Evolutionary conservation across 1,140 invertebrate genomes (phyloP), one percentile per base, ranked within the genome.

Genomic region (Drosophila eugracilis): DNA sequence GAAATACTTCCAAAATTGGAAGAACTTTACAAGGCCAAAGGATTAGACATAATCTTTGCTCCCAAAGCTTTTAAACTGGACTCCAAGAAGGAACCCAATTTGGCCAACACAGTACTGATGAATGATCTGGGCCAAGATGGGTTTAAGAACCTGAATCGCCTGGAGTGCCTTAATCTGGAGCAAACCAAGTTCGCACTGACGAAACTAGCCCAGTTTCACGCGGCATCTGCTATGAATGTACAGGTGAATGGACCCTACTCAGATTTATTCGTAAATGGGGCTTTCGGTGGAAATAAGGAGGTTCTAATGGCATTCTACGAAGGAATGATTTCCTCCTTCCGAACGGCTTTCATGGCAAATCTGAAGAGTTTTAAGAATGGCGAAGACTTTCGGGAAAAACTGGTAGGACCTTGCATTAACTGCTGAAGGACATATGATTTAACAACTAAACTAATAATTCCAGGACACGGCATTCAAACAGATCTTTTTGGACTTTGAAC

Each of bases 121-220:
- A 92, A 94, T 32, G 94, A 94, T 79, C 70, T 94, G 37, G 79
- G 89, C 15, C 75, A 81, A 32, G 85, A 86, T 48, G 93, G 93
- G 2, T 94, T 92, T 69, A 88, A 86, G 10, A 94, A 94, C 92
- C 88, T 90, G 2, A 93, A 94, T 75, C 91, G 94, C 42, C 76
- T 91, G 34, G 90, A 92, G 44, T 93, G 94, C 5, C 63, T 94
- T 0, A 88, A 93, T 37, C 44, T 93, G 2, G 86, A 93, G 14
- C 92, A 93, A 45, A 73, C 93, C 1, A 92, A 92, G 30, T 67
- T 90, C 14, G 92, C 92, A 0, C 83, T 94, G 0, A 92, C 92
- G 24, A 92, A 92, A 19, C 70, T 94, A 26, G 94, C 93, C 1
- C 92, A 92, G 22, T 94, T 94, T 69, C 94, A 94, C 67, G 94